These are phyloP conservation scores for Pyrocephalus nanus DNA, from an alignment of 2,797 vertebrate species.

Conservation along the genomic window DNA sequence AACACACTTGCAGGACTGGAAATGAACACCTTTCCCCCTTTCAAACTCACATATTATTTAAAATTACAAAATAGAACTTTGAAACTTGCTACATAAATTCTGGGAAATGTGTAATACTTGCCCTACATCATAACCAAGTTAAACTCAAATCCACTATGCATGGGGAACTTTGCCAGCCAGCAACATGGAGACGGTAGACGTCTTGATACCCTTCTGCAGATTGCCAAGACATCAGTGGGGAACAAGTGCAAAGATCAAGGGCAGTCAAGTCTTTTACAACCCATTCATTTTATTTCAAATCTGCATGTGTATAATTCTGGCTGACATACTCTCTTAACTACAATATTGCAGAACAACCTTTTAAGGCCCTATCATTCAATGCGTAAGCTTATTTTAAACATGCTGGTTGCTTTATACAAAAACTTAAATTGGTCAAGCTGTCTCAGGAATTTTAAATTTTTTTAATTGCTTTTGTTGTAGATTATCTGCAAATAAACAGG, in stretches of 20 bases:
- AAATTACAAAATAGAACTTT: conserved; percentile 25
- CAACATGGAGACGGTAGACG: not conserved
- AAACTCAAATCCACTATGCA: not conserved
- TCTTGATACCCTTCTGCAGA: not conserved
- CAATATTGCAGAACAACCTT: not conserved
- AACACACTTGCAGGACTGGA: not conserved
- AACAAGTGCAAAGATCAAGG: not conserved
- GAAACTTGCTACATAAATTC: conserved; percentile 14
- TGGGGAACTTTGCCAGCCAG: not conserved
- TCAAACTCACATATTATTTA: conserved; percentile 22
- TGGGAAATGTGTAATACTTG: not conserved
- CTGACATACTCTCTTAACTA: not conserved
- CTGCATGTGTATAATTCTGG: not conserved
- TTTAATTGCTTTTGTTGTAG: not conserved
- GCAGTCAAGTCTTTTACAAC: not conserved
- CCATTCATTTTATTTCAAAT: not conserved
- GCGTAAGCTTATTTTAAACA: not conserved
- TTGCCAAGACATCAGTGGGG: not conserved
- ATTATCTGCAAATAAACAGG: not conserved
- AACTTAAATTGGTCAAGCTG: rapidly evolving
- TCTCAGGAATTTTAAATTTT: not conserved
- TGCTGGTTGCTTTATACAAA: not conserved
- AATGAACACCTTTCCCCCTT: not conserved
- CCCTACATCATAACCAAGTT: not conserved
- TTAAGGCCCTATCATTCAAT: not conserved